These are phyloP conservation scores for Tragelaphus strepsiceros DNA, from an alignment of 2,113 vertebrate species.

Conservation along the genomic window DNA sequence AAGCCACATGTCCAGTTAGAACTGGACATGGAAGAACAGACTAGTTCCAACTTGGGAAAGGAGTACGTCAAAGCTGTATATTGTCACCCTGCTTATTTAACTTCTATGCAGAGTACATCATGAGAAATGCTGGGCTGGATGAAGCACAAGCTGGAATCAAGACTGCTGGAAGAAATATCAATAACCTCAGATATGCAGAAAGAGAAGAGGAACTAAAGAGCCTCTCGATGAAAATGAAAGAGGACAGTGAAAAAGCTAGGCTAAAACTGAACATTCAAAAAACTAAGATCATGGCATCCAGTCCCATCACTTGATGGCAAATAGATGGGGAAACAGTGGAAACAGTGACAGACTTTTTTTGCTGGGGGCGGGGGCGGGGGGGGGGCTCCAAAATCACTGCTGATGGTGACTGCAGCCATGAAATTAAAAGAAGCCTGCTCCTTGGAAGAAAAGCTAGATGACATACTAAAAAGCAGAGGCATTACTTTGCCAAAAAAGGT, in stretches of 20 bases:
- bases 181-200: background rate
- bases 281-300: background rate
- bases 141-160: background rate
- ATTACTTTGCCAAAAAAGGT: background rate
- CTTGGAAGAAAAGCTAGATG: background rate
- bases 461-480: background rate
- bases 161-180: rapidly evolving
- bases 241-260: background rate
- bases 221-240: background rate
- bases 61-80: background rate
- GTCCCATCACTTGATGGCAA: background rate
- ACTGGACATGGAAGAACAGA: background rate
- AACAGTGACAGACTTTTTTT: background rate
- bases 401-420: background rate
- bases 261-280: background rate
- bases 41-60: background rate
- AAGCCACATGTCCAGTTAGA: background rate
- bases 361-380: no score
- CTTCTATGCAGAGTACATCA: background rate
- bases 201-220: background rate
- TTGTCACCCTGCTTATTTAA: background rate
- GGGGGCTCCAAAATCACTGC: background rate
- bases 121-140: rapidly evolving
- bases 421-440: background rate
- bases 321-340: background rate